These are phyloP conservation scores for Himalopsyche anomala DNA, from an alignment of 2,888 invertebrate genomes.

Conservation along the genomic window DNA sequence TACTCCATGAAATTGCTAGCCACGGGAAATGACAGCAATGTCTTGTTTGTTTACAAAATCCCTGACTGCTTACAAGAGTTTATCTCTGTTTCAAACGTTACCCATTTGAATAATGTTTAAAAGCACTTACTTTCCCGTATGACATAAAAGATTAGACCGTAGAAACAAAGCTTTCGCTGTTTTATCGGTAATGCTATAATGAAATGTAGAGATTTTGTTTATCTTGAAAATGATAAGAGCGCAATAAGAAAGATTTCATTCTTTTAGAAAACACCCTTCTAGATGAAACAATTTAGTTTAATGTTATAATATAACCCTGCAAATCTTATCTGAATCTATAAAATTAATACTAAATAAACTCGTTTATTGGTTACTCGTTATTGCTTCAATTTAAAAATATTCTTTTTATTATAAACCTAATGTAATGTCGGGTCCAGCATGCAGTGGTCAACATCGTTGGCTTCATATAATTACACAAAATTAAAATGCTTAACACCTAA, in stretches of 20 bases:
- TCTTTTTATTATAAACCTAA: too few species aligned
- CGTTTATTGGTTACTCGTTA: too few species aligned
- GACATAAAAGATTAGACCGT: background rate
- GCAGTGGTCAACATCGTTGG: too few species aligned
- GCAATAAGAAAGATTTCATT: background rate
- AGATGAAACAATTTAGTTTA: too few species aligned
- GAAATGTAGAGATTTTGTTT: background rate
- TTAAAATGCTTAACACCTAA: too few species aligned
- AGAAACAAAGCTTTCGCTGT: background rate
- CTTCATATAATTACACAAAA: too few species aligned
- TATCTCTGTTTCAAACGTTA: slow-evolving; percentile 13
- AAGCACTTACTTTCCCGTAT: slow-evolving; percentile 13
- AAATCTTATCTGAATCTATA: too few species aligned
- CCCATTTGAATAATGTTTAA: slow-evolving; percentile 35
- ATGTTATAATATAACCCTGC: too few species aligned
- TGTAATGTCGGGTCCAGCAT: too few species aligned
- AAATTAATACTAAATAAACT: too few species aligned
- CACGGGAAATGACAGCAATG: slow-evolving; percentile 14
- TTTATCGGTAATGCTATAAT: background rate
- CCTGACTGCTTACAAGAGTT: background rate
- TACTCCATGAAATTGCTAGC: background rate
- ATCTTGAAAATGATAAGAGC: background rate
- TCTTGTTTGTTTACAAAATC: background rate
- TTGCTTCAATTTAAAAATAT: too few species aligned
- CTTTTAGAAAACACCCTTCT: background rate